phyloP scores from a whole-genome alignment of 2,888 invertebrate genomes.

The Octonoba sinensis region DNA sequence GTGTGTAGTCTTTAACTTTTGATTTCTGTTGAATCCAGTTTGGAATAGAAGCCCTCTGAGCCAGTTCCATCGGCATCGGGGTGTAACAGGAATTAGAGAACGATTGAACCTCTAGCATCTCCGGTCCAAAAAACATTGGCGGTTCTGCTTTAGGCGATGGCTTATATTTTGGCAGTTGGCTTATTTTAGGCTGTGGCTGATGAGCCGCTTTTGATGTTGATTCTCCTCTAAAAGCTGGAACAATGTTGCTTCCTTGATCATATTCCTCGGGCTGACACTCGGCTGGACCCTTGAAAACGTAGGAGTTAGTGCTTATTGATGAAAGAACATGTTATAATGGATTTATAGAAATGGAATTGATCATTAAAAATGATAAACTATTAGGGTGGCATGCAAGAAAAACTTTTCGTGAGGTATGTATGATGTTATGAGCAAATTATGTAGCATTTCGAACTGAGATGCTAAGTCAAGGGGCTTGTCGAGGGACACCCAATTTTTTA shows the following conservation, averaged over 20 bases:
- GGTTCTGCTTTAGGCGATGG: neutral
- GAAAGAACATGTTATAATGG: no score
- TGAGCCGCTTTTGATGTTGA: neutral
- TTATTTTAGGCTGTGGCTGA: constrained; percentile 15
- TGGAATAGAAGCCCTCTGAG: neutral
- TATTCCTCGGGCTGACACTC: constrained; percentile 21
- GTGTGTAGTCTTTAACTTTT: neutral
- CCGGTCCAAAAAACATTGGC: constrained; percentile 7
- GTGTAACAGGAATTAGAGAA: neutral
- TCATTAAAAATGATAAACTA: no score
- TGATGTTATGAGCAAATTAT: no score
- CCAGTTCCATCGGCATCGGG: constrained; percentile 20
- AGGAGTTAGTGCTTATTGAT: no score
- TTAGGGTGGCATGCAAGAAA: no score
- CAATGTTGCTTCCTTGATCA: neutral
- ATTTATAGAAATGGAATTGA: no score
- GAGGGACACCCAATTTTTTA: no score
- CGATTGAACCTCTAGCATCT: constrained; percentile 14
- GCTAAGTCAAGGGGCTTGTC: no score
- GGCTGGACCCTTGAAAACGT: constrained; percentile 11
- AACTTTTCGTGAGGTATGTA: no score
- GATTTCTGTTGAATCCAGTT: neutral
- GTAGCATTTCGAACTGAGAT: no score
- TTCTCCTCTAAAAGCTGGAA: constrained; percentile 21
- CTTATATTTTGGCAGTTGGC: neutral